Evolutionary conservation across 2,888 invertebrate genomes (phyloP).

Genomic region (Acanthosepion lycidas): DNA sequence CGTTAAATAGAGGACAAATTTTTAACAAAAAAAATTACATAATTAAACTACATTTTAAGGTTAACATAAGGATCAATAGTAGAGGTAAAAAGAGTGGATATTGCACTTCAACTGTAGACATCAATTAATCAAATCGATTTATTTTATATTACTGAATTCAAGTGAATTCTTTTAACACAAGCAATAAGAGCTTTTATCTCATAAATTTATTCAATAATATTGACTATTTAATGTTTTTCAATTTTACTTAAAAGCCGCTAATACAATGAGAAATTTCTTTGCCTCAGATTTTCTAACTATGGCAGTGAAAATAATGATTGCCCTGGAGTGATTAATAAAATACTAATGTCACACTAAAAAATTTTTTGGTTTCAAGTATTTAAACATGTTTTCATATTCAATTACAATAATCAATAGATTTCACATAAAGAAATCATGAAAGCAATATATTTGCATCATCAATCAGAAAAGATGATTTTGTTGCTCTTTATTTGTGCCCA

Average conservation of each 20-base stretch:
- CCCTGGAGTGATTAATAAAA: no score
- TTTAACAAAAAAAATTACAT: no score
- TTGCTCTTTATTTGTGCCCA: background rate
- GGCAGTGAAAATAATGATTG: background rate
- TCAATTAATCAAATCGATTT: no score
- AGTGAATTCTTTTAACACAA: no score
- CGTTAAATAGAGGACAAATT: no score
- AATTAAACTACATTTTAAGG: no score
- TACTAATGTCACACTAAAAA: no score
- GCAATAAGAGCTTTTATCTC: background rate
- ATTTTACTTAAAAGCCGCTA: background rate
- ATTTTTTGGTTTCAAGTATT: no score
- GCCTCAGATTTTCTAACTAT: background rate
- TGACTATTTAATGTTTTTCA: background rate
- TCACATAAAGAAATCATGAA: background rate
- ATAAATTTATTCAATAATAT: background rate
- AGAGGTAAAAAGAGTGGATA: no score
- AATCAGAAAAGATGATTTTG: background rate
- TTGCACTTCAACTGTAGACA: no score
- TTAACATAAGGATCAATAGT: no score
- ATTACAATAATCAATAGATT: background rate
- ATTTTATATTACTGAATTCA: no score
- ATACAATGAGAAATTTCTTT: background rate
- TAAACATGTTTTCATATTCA: background rate
- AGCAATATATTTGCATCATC: background rate